phyloP scores from a whole-genome alignment of 2,888 invertebrate genomes.

The Euproctis similis region DNA sequence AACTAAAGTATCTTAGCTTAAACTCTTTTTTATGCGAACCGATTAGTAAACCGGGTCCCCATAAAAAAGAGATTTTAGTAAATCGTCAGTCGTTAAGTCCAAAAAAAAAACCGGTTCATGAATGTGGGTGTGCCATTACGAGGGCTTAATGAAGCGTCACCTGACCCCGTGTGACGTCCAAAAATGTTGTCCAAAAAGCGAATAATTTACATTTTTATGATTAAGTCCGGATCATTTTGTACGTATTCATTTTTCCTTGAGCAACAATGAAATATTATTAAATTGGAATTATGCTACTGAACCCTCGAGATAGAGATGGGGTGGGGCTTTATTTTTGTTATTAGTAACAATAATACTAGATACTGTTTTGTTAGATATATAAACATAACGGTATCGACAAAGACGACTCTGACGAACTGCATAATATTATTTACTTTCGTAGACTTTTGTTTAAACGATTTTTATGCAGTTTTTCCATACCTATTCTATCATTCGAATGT shows the following conservation, averaged over 20 bases:
- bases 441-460: too few relatives aligned
- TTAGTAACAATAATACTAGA: too few relatives aligned
- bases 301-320: background rate
- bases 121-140: conserved; percentile 28
- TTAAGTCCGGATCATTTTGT: conserved; percentile 32
- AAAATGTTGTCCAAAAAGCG: conserved; percentile 24
- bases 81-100: conserved; percentile 25
- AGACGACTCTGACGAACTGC: too few relatives aligned
- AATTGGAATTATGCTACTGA: conserved; percentile 5
- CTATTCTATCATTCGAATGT: too few relatives aligned
- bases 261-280: conserved; percentile 12
- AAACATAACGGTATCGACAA: too few relatives aligned
- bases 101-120: conserved; percentile 31
- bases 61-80: conserved; percentile 16
- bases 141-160: conserved; percentile 34
- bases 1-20: conserved; percentile 15
- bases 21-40: background rate
- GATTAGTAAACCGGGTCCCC: background rate
- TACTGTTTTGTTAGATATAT: too few relatives aligned
- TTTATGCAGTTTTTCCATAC: too few relatives aligned
- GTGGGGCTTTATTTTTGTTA: too few relatives aligned
- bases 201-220: conserved; percentile 45
- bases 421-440: too few relatives aligned
- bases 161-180: conserved; percentile 28
- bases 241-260: conserved; percentile 9